Percentiles rank a stretch among this genome's conserved stretches.
Conservation (phyloP, 2,797 vertebrate genomes). For the Poecilia wingei region DNA sequence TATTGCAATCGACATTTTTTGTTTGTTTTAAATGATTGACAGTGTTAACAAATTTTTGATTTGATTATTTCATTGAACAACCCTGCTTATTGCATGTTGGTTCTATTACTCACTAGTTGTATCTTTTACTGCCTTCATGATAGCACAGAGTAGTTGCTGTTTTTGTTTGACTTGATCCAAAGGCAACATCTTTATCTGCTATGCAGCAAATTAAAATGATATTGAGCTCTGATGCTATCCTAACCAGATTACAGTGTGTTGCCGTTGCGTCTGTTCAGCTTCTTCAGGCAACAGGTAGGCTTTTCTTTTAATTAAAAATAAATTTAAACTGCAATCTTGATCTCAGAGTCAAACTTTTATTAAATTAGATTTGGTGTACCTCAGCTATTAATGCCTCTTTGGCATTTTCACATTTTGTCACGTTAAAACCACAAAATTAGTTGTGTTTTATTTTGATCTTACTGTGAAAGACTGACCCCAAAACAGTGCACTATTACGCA, state of each 20-base stretch:
- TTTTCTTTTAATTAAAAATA: conserved; percentile 37
- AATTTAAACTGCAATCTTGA: conserved; percentile 43
- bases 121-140: background rate
- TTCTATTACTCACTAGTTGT: background rate
- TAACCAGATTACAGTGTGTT: background rate
- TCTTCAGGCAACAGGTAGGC: conserved; percentile 10
- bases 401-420: background rate
- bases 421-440: background rate
- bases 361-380: conserved; percentile 26
- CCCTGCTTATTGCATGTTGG: background rate
- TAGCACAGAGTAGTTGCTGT: background rate
- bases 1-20: background rate
- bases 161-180: background rate
- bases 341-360: conserved; percentile 39
- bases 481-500: background rate
- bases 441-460: background rate
- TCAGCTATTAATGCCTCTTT: background rate
- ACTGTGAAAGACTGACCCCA: background rate
- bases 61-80: background rate
- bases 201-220: conserved; percentile 9
- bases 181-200: background rate
- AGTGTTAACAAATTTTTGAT: background rate
- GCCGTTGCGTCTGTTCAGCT: background rate
- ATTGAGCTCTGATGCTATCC: conserved; percentile 13
- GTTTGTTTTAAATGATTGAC: background rate